Evolutionary conservation across 2,797 vertebrate genomes (phyloP), one percentile per base, ranked within the genome.

Genomic region (Adelosebastes latens): DNA sequence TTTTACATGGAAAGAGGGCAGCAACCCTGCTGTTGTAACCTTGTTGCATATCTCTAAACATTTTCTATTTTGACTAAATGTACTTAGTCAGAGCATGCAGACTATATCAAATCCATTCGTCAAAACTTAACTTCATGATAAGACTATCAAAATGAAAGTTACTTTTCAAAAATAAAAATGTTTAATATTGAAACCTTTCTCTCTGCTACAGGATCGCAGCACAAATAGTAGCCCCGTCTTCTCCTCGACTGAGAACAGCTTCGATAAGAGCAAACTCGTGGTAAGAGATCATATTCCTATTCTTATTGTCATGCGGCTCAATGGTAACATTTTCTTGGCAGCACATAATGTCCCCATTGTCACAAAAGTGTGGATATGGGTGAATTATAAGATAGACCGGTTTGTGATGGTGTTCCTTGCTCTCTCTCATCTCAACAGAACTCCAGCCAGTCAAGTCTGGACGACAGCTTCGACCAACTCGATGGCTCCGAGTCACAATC

Each of bases 381-480:
- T 64, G 27, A 14, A 32, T 13, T 18, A n/a, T 8, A 5, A 5
- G 12, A 24, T 52, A 1, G 25, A 16, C 1, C 3, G 9, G 4
- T 61, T 34, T 52, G 3, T 80, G 14, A 84, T 24, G 6, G 3
- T 9, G 8, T 32, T 29, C 12, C 9, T 32, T 49, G 11, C n/a
- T 61, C 6, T 69, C 6, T 68, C 4, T 49, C 14, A 10, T 31
- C 42, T 27, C 67, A 25, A 16, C 90, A 98, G 97, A 94, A 93
- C 86, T 96, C 91, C 2, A 97, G 95, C 70, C 96, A 93, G 72
- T 95, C 94, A 2, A 96, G 96, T 89, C 81, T 94, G 39, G 96
- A 97, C 1, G 95, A 95, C 62, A 87, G 93, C 84, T 94, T 88
- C 1, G 93, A 95, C 77, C 93, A 84, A 20, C 64, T 88, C 0